phyloP scores from a whole-genome alignment of 2,888 invertebrate genomes.

The Tridacna gigas region DNA sequence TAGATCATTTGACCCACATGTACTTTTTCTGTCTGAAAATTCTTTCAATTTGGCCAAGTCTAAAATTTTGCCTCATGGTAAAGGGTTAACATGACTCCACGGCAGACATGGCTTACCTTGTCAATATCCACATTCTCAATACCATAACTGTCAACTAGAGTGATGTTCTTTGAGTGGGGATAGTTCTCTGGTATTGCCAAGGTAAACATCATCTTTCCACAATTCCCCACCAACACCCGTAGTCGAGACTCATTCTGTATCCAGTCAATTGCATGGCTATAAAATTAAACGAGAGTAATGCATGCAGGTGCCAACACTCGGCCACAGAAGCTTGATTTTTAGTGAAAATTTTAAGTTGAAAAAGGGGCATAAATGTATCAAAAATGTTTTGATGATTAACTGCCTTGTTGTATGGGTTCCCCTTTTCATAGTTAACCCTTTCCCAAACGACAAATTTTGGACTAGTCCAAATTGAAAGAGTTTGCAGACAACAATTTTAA shows the following conservation, averaged over 20 bases:
- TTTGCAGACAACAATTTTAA: background rate
- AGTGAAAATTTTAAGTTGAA: no score
- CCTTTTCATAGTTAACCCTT: background rate
- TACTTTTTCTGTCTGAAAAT: background rate
- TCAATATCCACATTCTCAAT: slow-evolving; percentile 39
- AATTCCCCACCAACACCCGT: slow-evolving; percentile 64
- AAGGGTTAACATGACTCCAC: background rate
- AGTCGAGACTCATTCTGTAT: slow-evolving; percentile 65
- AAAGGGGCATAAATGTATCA: no score
- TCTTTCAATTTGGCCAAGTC: background rate
- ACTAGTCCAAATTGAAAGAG: background rate
- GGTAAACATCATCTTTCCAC: slow-evolving; percentile 68
- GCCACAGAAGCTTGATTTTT: no score
- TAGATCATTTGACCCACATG: background rate
- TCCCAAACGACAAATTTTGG: no score
- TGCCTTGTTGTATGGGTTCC: no score
- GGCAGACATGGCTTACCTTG: slow-evolving; percentile 30
- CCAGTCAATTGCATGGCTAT: slow-evolving; percentile 72
- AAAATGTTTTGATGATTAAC: no score
- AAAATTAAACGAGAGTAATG: background rate
- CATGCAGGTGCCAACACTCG: no score
- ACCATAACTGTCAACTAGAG: slow-evolving; percentile 56
- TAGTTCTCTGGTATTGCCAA: slow-evolving; percentile 64
- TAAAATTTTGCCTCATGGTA: background rate
- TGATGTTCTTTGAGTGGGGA: slow-evolving; percentile 64